Conservation (phyloP, 2,113 vertebrate species). For the Aptenodytes patagonicus region DNA sequence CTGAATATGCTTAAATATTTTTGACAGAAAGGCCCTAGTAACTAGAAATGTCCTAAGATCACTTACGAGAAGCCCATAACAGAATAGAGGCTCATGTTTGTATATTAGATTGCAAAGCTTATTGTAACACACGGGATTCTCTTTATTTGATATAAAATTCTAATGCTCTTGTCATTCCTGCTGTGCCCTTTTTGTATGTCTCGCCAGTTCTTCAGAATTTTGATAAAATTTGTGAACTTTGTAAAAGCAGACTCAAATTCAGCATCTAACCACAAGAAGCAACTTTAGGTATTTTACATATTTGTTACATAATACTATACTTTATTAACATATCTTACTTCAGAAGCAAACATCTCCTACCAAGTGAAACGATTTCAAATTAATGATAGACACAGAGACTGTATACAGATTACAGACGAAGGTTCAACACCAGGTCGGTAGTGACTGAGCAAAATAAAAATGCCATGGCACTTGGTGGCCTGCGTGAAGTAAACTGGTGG, state of each 20-base stretch:
- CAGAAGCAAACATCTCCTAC: neutral
- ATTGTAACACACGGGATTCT: neutral
- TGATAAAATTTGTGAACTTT: neutral
- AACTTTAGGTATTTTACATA: neutral
- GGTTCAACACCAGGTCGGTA: neutral
- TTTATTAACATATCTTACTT: neutral
- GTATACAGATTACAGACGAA: neutral
- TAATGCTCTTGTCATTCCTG: neutral
- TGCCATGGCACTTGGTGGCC: neutral
- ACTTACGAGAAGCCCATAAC: neutral
- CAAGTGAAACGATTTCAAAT: neutral
- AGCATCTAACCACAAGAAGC: neutral
- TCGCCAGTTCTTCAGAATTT: neutral
- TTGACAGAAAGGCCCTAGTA: neutral
- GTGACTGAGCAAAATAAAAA: conserved; percentile 6
- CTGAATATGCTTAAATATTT: neutral
- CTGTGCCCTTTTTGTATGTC: neutral
- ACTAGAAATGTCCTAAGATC: neutral
- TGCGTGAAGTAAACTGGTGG: neutral
- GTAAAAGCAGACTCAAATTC: neutral
- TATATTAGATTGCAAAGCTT: neutral
- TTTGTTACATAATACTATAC: neutral
- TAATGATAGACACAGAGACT: neutral
- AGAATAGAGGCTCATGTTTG: neutral
- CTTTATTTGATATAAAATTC: neutral